These are phyloP conservation scores for Alosa sapidissima DNA, from an alignment of 2,797 vertebrate species.

Conservation along the genomic window DNA sequence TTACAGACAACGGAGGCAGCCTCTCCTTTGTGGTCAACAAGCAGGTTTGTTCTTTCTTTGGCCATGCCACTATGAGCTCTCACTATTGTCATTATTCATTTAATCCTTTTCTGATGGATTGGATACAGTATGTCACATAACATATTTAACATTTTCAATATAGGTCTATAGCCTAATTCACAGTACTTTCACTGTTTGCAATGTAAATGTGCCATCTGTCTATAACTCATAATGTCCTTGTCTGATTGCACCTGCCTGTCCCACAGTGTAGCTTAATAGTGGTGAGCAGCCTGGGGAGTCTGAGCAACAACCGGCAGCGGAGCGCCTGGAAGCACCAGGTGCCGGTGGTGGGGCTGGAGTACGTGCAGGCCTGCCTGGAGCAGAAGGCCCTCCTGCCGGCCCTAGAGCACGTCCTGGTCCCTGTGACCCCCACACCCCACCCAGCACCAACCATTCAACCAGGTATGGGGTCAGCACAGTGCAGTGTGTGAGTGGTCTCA, in stretches of 20 bases:
- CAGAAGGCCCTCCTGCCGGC: slow-evolving; percentile 65
- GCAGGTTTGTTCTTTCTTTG: too few species aligned
- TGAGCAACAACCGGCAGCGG: slow-evolving; percentile 72
- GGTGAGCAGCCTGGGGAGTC: slow-evolving; percentile 59
- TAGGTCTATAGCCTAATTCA: too few species aligned
- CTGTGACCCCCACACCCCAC: slow-evolving; percentile 6
- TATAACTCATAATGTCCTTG: too few species aligned
- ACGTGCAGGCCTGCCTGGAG: slow-evolving; percentile 75
- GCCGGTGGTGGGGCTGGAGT: slow-evolving; percentile 72
- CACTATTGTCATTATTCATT: too few species aligned
- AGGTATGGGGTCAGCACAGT: slow-evolving; percentile 41
- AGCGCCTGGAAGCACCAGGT: slow-evolving; percentile 69
- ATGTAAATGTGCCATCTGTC: too few species aligned
- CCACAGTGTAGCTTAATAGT: slow-evolving; percentile 82
- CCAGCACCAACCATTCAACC: background rate
- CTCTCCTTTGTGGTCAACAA: slow-evolving; percentile 75
- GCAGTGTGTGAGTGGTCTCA: too few species aligned
- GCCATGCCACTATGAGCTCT: too few species aligned
- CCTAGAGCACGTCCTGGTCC: slow-evolving; percentile 56
- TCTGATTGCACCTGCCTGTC: too few species aligned
- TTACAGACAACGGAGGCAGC: slow-evolving; percentile 74
- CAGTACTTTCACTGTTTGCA: too few species aligned
- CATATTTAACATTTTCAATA: too few species aligned
- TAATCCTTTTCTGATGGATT: too few species aligned
- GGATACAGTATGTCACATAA: too few species aligned